Evolutionary conservation across 2,888 invertebrate genomes (phyloP).

Genomic region (Panorpa germanica): DNA sequence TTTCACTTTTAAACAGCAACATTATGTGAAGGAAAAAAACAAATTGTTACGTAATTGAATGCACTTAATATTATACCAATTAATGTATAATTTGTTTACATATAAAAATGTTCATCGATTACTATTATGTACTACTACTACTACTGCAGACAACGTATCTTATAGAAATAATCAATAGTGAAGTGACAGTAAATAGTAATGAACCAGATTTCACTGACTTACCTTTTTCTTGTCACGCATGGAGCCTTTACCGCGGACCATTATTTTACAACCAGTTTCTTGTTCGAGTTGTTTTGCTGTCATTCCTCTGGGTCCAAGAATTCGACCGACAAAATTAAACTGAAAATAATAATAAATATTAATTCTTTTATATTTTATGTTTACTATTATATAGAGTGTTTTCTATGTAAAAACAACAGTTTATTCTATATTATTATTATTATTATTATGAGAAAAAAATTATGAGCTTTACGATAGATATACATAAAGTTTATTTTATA

Average conservation of each 20-base stretch:
- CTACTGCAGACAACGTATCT: conserved; percentile 1
- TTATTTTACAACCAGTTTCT: conserved; percentile 99
- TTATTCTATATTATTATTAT: too few species aligned
- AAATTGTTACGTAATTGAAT: conserved; percentile 3
- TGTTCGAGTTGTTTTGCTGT: conserved; percentile 99
- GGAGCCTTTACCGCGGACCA: conserved; percentile 98
- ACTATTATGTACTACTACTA: background rate
- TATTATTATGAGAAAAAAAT: too few species aligned
- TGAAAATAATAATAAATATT: conserved; percentile 36
- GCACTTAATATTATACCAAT: background rate
- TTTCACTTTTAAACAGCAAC: too few species aligned
- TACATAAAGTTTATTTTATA: too few species aligned
- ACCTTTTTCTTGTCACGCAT: conserved; percentile 99
- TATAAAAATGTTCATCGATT: conserved; percentile 1
- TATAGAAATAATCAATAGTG: background rate
- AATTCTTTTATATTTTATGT: too few species aligned
- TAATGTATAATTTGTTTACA: background rate
- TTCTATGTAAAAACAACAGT: too few species aligned
- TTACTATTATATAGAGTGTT: too few species aligned
- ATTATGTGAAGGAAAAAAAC: too few species aligned
- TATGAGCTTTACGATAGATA: too few species aligned
- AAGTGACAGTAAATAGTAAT: background rate
- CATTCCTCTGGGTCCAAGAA: conserved; percentile 98
- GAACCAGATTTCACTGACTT: conserved; percentile 22
- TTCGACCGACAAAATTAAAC: conserved; percentile 99